Conservation (phyloP, 2,797 vertebrate genomes). For the Rhinoraja longicauda region DNA sequence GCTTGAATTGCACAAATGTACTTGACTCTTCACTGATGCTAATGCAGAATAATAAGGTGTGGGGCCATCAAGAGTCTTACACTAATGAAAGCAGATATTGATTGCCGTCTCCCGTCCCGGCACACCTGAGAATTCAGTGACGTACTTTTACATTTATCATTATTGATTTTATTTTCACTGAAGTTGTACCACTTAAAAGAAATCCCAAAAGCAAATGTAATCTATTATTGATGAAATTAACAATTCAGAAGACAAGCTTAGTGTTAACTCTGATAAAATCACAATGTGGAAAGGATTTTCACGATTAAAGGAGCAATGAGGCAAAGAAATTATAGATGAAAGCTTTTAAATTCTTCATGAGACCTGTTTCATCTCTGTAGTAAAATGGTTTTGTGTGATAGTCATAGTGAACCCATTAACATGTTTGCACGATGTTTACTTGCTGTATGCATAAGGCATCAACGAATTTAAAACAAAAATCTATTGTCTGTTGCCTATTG, state of each 20-base stretch:
- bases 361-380: background rate
- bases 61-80: background rate
- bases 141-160: background rate
- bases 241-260: background rate
- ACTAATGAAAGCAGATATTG: constrained; percentile 21
- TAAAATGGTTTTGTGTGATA: background rate
- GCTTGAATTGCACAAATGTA: background rate
- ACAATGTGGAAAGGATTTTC: background rate
- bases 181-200: background rate
- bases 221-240: constrained; percentile 11
- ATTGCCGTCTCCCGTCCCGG: background rate
- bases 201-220: constrained; percentile 21
- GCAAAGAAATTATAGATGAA: background rate
- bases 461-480: background rate
- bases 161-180: constrained; percentile 21
- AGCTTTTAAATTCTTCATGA: background rate
- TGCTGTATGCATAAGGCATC: background rate
- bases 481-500: too few relatives aligned
- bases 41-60: background rate
- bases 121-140: background rate
- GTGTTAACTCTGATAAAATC: background rate
- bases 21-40: background rate
- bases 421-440: background rate
- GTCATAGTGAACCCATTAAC: background rate
- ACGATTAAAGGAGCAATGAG: background rate